Evolutionary conservation across 2,113 vertebrate genomes (phyloP), one percentile per base, ranked within the genome.

Genomic region (Sceloporus undulatus): DNA sequence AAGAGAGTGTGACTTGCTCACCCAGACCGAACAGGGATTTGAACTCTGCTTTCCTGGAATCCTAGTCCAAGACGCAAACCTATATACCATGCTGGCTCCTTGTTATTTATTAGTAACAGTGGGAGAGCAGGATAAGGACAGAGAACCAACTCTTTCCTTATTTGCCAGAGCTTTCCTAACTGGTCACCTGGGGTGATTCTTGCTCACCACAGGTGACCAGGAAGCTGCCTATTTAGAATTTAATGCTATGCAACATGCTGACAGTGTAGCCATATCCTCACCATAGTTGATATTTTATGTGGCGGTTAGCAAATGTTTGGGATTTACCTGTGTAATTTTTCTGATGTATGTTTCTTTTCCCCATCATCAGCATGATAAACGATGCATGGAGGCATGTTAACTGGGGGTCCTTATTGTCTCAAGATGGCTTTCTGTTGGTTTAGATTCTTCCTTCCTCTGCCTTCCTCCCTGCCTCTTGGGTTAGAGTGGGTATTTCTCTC

Each of bases 251-350:
- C 25, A 7, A 9, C 13, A 21, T 29, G 65, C 0, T n/a, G 40
- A 2, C 4, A 5, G 11, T n/a, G 40, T 52, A 80, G 70, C 10
- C 48, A 48, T 48, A 48, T 48, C 48, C 48, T 48, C 48, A 48
- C 48, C 48, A 5, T 48, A 48, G 48, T 48, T 48, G 34, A 34
- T 34, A 34, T 4, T 68, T 38, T 9, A 8, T 40, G 27, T 27
- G 21, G 68, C 62, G 54, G 68, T 25, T n/a, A 82, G 79, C 86
- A 82, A 82, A 65, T 65, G 79, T 82, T 87, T 73, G 3, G 23
- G 66, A 40, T 40, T 23, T 40, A 48, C 48, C 25, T 40, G 14
- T 4, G 8, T 59, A 56, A 80, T 23, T 2, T 23, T 29, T 48
- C 68, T 27, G 21, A 2, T 38, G 23, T 27, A 11, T 19, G 2